Evolutionary conservation across 2,113 vertebrate species (phyloP).

Genomic region (Clarias batrachus): DNA sequence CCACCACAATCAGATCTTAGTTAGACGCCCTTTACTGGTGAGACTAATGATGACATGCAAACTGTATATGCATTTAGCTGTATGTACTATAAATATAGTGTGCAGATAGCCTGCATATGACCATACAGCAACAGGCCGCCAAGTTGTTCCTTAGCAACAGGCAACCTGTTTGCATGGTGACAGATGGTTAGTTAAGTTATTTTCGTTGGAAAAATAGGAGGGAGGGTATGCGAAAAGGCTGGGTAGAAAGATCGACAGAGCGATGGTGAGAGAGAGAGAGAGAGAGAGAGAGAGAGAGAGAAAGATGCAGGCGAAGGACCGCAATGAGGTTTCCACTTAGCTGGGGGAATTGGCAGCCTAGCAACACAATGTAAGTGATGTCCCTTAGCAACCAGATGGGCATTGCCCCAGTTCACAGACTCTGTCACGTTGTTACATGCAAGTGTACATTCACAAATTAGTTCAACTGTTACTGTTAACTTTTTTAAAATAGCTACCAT

Average conservation of each 20-base stretch:
- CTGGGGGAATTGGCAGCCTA: constrained; percentile 75
- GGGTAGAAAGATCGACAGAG: constrained; percentile 39
- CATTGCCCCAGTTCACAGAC: constrained; percentile 27
- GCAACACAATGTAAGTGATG: constrained; percentile 75
- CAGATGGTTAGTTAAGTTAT: constrained; percentile 80
- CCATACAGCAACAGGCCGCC: constrained; percentile 48
- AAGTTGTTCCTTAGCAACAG: constrained; percentile 78
- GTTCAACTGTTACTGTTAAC: neutral
- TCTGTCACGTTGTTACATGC: neutral
- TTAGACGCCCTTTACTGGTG: neutral
- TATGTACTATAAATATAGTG: constrained; percentile 35
- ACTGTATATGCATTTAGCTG: constrained; percentile 13
- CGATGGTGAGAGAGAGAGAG: constrained; percentile 19
- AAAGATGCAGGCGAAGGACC: constrained; percentile 47
- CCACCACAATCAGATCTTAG: neutral
- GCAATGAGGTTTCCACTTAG: constrained; percentile 65
- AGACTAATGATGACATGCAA: constrained; percentile 17
- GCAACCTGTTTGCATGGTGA: constrained; percentile 71
- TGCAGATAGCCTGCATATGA: constrained; percentile 36
- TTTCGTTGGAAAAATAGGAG: constrained; percentile 67
- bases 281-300: constrained; percentile 57
- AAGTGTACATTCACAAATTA: constrained; percentile 17
- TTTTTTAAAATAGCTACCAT: neutral
- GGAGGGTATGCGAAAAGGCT: constrained; percentile 53
- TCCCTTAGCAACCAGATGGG: constrained; percentile 72